Percentiles rank a stretch among this genome's conserved stretches.
These are phyloP conservation scores for Pantala flavescens DNA, from an alignment of 1,140 invertebrate species.

Conservation along the genomic window DNA sequence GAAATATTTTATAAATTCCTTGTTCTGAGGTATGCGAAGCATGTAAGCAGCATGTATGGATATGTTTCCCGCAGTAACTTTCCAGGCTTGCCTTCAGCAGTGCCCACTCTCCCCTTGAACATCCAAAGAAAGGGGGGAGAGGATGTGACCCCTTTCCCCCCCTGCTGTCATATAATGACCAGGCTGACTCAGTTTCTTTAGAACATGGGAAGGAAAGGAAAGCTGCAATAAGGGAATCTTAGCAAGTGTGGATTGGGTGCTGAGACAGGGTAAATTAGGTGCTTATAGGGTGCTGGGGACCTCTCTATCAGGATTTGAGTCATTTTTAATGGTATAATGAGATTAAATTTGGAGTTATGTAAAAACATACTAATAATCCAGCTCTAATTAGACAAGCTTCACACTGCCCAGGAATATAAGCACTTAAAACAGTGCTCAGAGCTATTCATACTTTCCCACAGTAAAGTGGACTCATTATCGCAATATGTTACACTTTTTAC, in stretches of 20 bases:
- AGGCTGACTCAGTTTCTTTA: neutral
- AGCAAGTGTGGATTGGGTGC: neutral
- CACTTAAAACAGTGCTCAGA: conserved; percentile 17
- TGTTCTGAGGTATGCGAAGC: neutral
- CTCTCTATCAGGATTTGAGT: conserved; percentile 12
- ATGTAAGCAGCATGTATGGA: conserved; percentile 9
- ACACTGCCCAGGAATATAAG: conserved; percentile 16
- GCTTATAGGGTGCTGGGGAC: conserved; percentile 2
- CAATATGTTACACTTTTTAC: conserved; percentile 10
- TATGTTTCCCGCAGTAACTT: conserved; percentile 3
- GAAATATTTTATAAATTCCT: conserved; percentile 6
- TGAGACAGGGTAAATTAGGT: conserved; percentile 1
- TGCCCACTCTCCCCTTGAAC: neutral
- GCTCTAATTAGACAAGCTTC: conserved; percentile 13
- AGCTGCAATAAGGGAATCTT: neutral
- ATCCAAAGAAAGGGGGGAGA: neutral
- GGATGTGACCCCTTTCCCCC: neutral
- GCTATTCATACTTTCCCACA: conserved; percentile 12
- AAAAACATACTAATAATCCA: conserved; percentile 14
- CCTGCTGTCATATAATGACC: neutral
- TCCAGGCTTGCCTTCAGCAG: neutral
- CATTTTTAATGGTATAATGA: conserved; percentile 14
- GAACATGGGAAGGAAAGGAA: neutral
- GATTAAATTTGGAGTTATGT: conserved; percentile 14
- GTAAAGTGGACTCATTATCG: conserved; percentile 1